A percentile compares a stretch with the other conserved stretches of the same genome.
Evolutionary conservation across 2,797 vertebrate species (phyloP).

Genomic region (Sebastes reedi): DNA sequence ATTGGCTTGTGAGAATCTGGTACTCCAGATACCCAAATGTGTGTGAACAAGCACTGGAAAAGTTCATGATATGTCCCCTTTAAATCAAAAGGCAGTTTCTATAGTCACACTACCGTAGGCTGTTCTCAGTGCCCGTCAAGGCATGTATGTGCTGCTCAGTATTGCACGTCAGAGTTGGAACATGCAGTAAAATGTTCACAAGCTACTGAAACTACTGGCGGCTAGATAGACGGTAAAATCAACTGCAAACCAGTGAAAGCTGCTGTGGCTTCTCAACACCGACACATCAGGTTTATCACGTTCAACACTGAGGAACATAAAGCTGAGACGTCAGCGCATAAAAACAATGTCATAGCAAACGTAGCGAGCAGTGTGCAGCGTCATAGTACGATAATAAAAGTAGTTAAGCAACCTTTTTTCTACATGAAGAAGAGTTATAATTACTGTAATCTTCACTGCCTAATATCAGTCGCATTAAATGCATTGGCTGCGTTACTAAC

Average conservation of each 20-base stretch:
- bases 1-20: too few relatives aligned
- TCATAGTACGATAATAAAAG: background rate
- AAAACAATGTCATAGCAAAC: background rate
- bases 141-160: slow-evolving; percentile 18
- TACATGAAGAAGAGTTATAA: background rate
- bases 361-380: background rate
- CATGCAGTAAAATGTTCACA: background rate
- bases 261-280: background rate
- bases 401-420: background rate
- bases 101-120: background rate
- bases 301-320: background rate
- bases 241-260: background rate
- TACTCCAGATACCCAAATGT: background rate
- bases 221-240: background rate
- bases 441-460: slow-evolving; percentile 12
- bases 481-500: background rate
- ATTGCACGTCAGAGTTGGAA: slow-evolving; percentile 6
- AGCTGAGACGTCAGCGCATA: background rate
- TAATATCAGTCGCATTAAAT: slow-evolving; percentile 1
- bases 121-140: background rate
- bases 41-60: background rate
- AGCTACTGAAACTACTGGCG: background rate
- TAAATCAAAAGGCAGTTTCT: background rate
- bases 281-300: background rate
- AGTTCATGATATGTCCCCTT: background rate